phyloP scores from a whole-genome alignment of 2,113 vertebrate species.

The Vulpes ferrilata region DNA sequence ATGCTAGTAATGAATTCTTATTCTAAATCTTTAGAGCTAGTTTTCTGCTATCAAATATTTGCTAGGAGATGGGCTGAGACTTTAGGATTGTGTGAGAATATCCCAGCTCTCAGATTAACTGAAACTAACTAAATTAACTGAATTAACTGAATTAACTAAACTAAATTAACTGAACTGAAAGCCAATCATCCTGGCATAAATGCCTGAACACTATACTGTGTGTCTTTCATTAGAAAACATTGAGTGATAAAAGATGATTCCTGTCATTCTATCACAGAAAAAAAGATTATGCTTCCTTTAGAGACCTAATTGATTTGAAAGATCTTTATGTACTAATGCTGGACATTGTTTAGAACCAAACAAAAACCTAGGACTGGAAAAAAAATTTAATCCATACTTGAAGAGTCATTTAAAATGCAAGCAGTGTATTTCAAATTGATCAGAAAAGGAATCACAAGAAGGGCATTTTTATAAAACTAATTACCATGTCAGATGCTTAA shows the following conservation, averaged over 20 bases:
- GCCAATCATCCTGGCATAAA: not conserved
- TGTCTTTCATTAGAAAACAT: not conserved
- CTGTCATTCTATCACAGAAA: not conserved
- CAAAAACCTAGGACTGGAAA: not conserved
- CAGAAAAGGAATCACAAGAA: constrained; percentile 46
- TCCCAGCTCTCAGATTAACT: not conserved
- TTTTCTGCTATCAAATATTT: constrained; percentile 35
- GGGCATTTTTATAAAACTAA: constrained; percentile 25
- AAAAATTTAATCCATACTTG: not conserved
- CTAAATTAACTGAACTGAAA: not conserved
- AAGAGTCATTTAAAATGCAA: constrained; percentile 70
- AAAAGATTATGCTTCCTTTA: not conserved
- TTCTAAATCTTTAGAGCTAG: not conserved
- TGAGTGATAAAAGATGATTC: not conserved
- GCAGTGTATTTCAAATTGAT: not conserved
- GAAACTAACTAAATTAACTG: too few species aligned
- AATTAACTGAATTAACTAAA: too few species aligned
- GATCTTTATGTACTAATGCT: not conserved
- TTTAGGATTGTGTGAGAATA: not conserved
- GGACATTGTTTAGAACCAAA: not conserved
- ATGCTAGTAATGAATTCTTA: constrained; percentile 9
- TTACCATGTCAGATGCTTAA: constrained; percentile 65
- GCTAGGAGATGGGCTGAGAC: not conserved
- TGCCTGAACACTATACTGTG: fast-evolving
- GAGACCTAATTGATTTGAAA: not conserved